phyloP scores from a whole-genome alignment of 2,888 invertebrate genomes.

The Agriopis marginaria region DNA sequence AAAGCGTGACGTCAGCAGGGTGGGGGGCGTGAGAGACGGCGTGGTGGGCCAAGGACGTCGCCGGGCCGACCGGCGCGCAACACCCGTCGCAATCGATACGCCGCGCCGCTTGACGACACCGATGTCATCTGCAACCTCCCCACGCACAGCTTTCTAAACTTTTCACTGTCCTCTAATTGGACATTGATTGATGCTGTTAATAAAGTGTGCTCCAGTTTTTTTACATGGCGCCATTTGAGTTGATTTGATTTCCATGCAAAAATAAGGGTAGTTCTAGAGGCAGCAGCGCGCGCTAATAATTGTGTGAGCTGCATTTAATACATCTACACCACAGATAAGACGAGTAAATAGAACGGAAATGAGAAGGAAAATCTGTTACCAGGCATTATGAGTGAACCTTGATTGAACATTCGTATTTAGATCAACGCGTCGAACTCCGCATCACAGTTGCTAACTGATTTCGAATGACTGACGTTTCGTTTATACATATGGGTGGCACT shows the following conservation, averaged over 20 bases:
- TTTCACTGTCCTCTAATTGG: constrained; percentile 20
- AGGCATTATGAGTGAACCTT: no score
- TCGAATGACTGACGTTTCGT: no score
- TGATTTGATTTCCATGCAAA: neutral
- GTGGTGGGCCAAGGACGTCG: constrained; percentile 83
- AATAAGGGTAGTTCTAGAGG: neutral
- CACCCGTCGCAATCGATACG: constrained; percentile 79
- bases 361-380: no score
- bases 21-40: constrained; percentile 63
- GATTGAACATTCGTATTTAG: no score
- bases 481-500: no score
- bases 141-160: constrained; percentile 30
- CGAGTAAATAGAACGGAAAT: no score
- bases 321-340: no score
- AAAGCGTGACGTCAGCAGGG: constrained; percentile 75
- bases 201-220: constrained; percentile 16
- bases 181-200: constrained; percentile 14
- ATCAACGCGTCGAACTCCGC: no score
- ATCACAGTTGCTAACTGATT: no score
- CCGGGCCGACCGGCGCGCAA: constrained; percentile 82
- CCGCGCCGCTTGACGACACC: constrained; percentile 60
- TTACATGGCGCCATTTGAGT: neutral
- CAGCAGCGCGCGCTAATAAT: neutral
- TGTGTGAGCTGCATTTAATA: neutral
- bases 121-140: constrained; percentile 58